phyloP scores from a whole-genome alignment of 1,140 invertebrate species.

The Cherax destructor region DNA sequence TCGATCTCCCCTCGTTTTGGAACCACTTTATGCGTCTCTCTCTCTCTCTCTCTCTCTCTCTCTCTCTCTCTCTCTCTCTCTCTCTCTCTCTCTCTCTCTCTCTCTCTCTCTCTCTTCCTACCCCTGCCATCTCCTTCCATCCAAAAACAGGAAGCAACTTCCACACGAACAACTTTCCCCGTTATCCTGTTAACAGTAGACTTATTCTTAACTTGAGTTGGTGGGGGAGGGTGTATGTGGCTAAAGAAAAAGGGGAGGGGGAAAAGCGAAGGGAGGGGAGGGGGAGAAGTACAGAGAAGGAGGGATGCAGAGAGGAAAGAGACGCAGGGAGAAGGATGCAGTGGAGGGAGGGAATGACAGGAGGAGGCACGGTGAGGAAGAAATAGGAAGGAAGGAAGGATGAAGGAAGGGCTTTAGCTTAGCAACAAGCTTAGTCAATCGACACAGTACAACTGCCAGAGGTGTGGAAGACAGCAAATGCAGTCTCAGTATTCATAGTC shows the following conservation, averaged over 20 bases:
- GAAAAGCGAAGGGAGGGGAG: not conserved
- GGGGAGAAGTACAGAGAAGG: not conserved
- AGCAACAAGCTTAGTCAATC: no score
- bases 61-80: slow-evolving; percentile 39
- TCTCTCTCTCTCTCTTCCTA: not conserved
- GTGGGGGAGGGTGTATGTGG: no score
- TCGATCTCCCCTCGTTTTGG: no score
- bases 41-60: slow-evolving; percentile 20
- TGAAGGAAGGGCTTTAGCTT: not conserved
- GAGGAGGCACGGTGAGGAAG: not conserved
- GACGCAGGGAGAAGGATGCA: no score
- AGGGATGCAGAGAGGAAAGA: not conserved
- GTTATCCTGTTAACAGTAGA: no score
- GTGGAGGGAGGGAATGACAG: not conserved
- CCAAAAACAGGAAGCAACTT: not conserved
- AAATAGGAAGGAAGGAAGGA: not conserved
- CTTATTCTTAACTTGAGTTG: no score
- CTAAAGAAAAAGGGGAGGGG: no score
- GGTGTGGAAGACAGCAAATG: no score
- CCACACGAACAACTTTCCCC: no score
- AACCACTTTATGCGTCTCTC: not conserved
- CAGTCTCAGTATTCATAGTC: no score
- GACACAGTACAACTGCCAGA: no score
- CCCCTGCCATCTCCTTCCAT: not conserved
- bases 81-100: slow-evolving; percentile 25